These are phyloP conservation scores for Anastrepha ludens DNA, from an alignment of 1,140 invertebrate genomes.

Conservation along the genomic window DNA sequence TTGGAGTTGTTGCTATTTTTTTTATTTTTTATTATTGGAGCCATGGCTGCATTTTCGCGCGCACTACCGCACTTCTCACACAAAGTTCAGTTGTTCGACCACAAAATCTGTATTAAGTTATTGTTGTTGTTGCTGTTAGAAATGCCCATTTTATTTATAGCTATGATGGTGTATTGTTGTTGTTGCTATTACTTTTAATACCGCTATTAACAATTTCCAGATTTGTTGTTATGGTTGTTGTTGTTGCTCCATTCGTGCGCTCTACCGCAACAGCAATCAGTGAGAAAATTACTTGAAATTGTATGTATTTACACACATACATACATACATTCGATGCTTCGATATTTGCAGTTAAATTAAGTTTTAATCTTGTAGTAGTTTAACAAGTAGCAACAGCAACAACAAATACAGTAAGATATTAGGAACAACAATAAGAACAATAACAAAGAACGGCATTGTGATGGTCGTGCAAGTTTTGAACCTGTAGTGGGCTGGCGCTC, in stretches of 20 bases:
- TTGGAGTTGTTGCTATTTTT: background rate
- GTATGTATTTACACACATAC: background rate
- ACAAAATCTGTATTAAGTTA: background rate
- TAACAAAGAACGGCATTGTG: background rate
- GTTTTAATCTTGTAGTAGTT: constrained; percentile 47
- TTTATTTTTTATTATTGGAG: background rate
- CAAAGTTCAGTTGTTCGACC: background rate
- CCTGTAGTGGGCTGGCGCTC: background rate
- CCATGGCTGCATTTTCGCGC: too few relatives aligned
- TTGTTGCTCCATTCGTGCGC: background rate
- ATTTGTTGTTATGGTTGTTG: background rate
- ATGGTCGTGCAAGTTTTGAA: background rate
- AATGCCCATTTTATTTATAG: background rate
- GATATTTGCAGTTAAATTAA: constrained; percentile 15
- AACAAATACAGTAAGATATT: background rate
- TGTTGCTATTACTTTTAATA: background rate
- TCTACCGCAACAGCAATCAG: background rate
- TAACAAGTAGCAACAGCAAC: background rate
- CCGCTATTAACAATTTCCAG: background rate
- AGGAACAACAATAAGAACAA: background rate
- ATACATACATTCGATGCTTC: background rate
- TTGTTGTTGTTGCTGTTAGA: background rate
- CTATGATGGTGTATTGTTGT: background rate
- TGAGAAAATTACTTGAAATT: constrained; percentile 47
- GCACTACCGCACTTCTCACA: too few relatives aligned